Percentiles rank a stretch among this genome's conserved stretches.
Conservation (phyloP, 2,888 invertebrate genomes). For the Eutolmus rufibarbis region DNA sequence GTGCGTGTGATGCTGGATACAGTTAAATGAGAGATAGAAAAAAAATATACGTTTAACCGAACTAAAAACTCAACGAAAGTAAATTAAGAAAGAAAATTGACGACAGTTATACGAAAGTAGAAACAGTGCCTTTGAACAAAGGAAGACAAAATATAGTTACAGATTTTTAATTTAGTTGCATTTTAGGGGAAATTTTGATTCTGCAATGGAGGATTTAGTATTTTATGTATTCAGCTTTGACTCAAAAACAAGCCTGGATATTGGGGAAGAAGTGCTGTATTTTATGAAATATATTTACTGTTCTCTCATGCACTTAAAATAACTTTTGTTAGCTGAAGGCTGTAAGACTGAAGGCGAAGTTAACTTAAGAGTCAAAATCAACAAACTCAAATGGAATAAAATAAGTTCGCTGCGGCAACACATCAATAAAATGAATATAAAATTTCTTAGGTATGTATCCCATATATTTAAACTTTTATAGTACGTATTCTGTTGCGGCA, state of each 20-base stretch:
- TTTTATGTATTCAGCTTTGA: slow-evolving; percentile 6
- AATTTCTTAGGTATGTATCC: neutral
- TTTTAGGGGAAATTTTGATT: neutral
- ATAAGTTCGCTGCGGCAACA: neutral
- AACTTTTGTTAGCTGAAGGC: neutral
- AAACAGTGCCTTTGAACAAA: slow-evolving; percentile 28
- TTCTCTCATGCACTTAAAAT: slow-evolving; percentile 8
- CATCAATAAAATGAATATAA: neutral
- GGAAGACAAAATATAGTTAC: neutral
- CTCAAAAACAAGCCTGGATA: slow-evolving; percentile 9
- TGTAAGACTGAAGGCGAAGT: neutral
- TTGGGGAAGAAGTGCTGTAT: neutral
- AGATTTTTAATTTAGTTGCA: neutral
- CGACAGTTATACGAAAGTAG: slow-evolving; percentile 14
- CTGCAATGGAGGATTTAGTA: neutral
- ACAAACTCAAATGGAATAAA: neutral
- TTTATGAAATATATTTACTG: neutral
- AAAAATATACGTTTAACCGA: slow-evolving; percentile 53
- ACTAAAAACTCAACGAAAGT: slow-evolving; percentile 44
- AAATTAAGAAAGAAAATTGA: slow-evolving; percentile 48
- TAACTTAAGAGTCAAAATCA: neutral
- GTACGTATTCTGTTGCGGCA: neutral
- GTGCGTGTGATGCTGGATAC: slow-evolving; percentile 63
- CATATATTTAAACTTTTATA: neutral
- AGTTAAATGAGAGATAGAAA: slow-evolving; percentile 56